These are phyloP conservation scores for Illadopsis cleaveri DNA, from an alignment of 2,113 vertebrate genomes.

Conservation along the genomic window DNA sequence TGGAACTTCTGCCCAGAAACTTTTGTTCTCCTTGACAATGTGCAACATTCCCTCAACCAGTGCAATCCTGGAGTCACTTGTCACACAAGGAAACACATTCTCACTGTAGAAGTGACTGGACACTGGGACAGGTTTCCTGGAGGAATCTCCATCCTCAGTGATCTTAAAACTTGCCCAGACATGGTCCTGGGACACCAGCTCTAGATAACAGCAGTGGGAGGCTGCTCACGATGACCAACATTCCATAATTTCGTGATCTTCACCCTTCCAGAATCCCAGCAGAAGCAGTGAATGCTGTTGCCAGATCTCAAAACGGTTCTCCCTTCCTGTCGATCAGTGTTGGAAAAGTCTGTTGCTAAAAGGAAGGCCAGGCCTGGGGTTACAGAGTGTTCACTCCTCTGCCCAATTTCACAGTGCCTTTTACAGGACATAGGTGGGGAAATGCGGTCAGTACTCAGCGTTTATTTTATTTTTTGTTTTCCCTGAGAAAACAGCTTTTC, in stretches of 20 bases:
- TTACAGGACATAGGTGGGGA: background rate
- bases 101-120: background rate
- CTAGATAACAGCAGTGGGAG: accelerated
- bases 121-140: background rate
- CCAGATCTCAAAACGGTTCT: background rate
- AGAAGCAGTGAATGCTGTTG: background rate
- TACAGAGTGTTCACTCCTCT: background rate
- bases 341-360: background rate
- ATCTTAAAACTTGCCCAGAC: background rate
- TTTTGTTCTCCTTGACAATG: background rate
- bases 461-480: background rate
- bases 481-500: background rate
- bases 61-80: background rate
- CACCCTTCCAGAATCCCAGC: background rate
- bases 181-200: background rate
- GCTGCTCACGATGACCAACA: accelerated
- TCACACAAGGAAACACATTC: background rate
- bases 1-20: background rate
- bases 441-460: background rate
- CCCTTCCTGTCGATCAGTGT: background rate
- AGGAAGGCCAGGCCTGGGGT: background rate
- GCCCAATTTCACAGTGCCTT: background rate
- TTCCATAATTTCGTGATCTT: background rate
- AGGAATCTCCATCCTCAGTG: background rate
- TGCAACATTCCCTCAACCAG: background rate